A percentile compares a stretch with the other conserved stretches of the same genome.
Evolutionary conservation across 92 coral and sea anemone species (phyloP).

Genomic region (Phenganax subtilis): DNA sequence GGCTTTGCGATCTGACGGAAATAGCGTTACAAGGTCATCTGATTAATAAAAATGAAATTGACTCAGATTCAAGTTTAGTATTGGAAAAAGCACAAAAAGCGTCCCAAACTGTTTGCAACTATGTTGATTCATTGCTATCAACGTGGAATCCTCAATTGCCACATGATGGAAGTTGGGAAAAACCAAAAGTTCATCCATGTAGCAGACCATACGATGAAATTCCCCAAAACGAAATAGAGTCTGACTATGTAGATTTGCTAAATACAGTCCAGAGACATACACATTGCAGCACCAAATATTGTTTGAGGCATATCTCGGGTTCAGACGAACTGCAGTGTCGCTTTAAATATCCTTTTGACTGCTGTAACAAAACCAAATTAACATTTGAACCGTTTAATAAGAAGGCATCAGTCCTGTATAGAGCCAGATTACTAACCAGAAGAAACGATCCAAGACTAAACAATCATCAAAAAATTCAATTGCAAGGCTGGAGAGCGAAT

Average conservation of each 20-base stretch:
- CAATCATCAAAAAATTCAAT: conserved; percentile 51
- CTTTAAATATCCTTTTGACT: conserved; percentile 57
- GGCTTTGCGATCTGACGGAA: conserved; percentile 25
- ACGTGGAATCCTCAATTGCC: conserved; percentile 46
- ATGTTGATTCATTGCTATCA: conserved; percentile 43
- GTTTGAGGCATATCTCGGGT: conserved; percentile 30
- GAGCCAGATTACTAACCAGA: conserved; percentile 52
- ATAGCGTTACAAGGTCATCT: conserved; percentile 28
- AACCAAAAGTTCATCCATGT: conserved; percentile 51
- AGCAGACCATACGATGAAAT: conserved; percentile 3
- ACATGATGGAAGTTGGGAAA: conserved; percentile 27
- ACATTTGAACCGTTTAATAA: conserved; percentile 52
- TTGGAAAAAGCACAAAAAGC: conserved; percentile 34
- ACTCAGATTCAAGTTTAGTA: not conserved
- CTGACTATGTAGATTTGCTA: conserved; percentile 19
- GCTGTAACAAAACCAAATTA: conserved; percentile 43
- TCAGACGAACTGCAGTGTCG: conserved; percentile 48
- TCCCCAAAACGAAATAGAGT: not conserved
- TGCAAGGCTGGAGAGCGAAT: conserved; percentile 38
- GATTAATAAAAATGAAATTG: conserved; percentile 2
- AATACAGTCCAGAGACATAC: conserved; percentile 8
- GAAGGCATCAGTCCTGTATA: conserved; percentile 41
- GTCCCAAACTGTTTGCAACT: conserved; percentile 34
- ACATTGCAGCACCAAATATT: conserved; percentile 50
- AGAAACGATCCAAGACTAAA: conserved; percentile 49